These are phyloP conservation scores for Amblyteles armatorius DNA, from an alignment of 2,888 invertebrate genomes.

Conservation along the genomic window DNA sequence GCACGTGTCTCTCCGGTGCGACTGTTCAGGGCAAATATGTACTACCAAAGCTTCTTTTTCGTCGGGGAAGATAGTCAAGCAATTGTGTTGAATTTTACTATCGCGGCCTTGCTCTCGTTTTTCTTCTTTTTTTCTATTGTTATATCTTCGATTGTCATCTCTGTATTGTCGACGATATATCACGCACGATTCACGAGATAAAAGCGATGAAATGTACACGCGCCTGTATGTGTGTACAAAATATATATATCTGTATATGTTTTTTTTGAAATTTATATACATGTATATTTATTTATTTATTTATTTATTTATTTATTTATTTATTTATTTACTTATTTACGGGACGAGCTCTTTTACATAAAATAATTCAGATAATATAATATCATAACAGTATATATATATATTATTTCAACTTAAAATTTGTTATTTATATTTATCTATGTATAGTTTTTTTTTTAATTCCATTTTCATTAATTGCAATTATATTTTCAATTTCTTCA, in stretches of 20 bases:
- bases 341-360: too few relatives aligned
- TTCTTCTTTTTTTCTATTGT: conserved; percentile 2
- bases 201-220: conserved; percentile 16
- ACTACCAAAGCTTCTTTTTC: not conserved
- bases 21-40: conserved; percentile 39
- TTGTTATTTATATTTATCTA: too few relatives aligned
- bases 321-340: too few relatives aligned
- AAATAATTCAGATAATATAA: too few relatives aligned
- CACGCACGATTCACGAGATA: conserved; percentile 35
- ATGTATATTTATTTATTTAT: too few relatives aligned
- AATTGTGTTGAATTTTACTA: conserved; percentile 14
- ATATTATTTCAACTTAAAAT: too few relatives aligned
- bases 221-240: not conserved
- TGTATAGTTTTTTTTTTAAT: not conserved
- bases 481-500: not conserved
- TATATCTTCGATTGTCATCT: conserved; percentile 48
- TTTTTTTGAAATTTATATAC: not conserved
- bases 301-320: too few relatives aligned
- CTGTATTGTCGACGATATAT: conserved; percentile 43
- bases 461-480: not conserved
- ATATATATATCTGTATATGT: not conserved
- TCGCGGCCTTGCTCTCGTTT: conserved; percentile 58
- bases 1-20: conserved; percentile 46
- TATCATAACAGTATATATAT: too few relatives aligned
- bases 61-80: conserved; percentile 7